Evolutionary conservation across 2,113 vertebrate genomes (phyloP).

Genomic region (Rafetus swinhoei): DNA sequence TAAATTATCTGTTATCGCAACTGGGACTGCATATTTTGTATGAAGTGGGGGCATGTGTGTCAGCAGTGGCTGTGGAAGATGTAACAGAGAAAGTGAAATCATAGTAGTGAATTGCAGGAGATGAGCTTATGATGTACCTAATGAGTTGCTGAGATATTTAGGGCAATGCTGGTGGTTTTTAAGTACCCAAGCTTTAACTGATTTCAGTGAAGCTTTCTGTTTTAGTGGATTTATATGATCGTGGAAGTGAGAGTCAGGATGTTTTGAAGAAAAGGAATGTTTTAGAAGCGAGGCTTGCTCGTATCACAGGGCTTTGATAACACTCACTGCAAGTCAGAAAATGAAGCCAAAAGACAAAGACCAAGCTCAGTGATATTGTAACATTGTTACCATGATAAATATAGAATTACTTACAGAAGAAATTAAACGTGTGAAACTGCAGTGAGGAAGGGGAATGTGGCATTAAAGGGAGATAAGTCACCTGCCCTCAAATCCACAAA

Average conservation of each 20-base stretch:
- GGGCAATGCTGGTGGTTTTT: neutral
- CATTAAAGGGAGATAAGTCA: accelerated
- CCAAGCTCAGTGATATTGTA: accelerated
- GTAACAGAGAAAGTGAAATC: neutral
- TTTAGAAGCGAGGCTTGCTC: neutral
- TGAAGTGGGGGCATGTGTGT: neutral
- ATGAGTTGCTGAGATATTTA: neutral
- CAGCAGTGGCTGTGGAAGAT: neutral
- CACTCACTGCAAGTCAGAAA: too few species aligned
- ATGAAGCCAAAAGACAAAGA: neutral
- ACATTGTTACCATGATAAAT: accelerated
- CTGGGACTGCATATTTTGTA: neutral
- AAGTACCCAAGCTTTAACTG: neutral
- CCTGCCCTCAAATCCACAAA: neutral
- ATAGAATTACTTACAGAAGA: neutral
- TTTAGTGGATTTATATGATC: neutral
- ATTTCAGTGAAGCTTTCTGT: neutral
- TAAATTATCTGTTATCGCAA: neutral
- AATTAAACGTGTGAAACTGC: neutral
- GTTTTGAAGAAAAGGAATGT: neutral
- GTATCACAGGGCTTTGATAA: neutral
- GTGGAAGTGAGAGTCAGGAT: neutral
- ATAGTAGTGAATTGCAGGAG: neutral
- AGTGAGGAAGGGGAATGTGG: neutral
- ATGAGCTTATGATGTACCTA: neutral